Evolutionary conservation across 2,113 vertebrate species (phyloP).

Genomic region (Nothocercus julius): DNA sequence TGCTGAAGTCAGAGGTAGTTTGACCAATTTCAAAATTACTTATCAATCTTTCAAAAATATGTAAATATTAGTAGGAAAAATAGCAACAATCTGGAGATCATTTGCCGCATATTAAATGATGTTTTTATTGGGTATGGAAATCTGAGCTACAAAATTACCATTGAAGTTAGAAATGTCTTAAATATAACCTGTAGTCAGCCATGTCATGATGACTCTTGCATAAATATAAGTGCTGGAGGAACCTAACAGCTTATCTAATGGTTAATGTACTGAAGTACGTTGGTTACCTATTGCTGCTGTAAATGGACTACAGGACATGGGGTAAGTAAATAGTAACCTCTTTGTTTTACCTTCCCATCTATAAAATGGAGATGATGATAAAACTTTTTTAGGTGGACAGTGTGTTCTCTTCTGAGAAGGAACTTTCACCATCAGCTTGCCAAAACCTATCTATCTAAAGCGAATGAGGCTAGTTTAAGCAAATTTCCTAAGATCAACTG

Average conservation of each 20-base stretch:
- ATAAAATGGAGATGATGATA: background rate
- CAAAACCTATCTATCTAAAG: background rate
- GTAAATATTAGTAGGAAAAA: background rate
- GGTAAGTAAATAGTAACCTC: background rate
- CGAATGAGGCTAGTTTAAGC: background rate
- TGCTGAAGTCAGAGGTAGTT: slow-evolving; percentile 21
- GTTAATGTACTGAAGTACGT: background rate
- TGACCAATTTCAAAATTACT: slow-evolving; percentile 25
- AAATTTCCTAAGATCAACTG: background rate
- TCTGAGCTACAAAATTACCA: background rate
- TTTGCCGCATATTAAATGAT: background rate
- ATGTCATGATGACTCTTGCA: background rate
- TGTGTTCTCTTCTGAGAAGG: background rate
- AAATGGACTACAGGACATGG: background rate
- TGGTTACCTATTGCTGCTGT: background rate
- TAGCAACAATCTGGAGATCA: background rate
- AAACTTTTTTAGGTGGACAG: background rate
- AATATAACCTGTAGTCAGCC: background rate
- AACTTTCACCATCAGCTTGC: background rate
- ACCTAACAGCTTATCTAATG: background rate
- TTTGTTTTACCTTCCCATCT: background rate
- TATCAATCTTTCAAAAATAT: slow-evolving; percentile 38
- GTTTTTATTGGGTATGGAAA: background rate
- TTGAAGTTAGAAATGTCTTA: background rate
- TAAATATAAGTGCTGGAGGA: background rate